Conservation (phyloP, 2,797 vertebrate genomes). For the Moxostoma hubbsi region DNA sequence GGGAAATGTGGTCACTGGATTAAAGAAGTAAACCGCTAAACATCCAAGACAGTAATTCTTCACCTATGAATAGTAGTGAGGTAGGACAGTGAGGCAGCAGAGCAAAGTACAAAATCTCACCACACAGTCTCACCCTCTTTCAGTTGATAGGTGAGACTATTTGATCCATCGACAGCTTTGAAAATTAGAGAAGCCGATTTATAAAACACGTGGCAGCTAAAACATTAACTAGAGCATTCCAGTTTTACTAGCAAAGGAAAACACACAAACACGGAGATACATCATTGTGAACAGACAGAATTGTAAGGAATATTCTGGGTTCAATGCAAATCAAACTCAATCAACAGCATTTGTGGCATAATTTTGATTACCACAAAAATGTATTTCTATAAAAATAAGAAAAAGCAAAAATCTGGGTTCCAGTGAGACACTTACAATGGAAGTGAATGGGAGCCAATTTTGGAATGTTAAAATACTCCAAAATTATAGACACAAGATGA, state of each 20-base stretch:
- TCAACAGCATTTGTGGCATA: too few relatives aligned
- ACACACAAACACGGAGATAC: conserved; percentile 20
- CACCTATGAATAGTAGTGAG: conserved; percentile 13
- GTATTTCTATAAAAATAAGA: too few relatives aligned
- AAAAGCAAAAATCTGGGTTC: too few relatives aligned
- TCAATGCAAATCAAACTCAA: too few relatives aligned
- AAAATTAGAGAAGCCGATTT: conserved; percentile 83
- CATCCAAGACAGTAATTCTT: conserved; percentile 17
- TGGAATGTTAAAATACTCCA: too few relatives aligned
- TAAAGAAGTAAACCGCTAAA: conserved; percentile 57
- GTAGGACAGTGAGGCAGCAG: conserved; percentile 48
- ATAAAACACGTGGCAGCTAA: conserved; percentile 74
- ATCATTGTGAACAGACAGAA: not conserved
- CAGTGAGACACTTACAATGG: too few relatives aligned
- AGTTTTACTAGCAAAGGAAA: conserved; percentile 28
- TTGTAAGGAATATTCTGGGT: too few relatives aligned
- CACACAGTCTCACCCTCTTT: conserved; percentile 68
- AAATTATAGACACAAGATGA: too few relatives aligned
- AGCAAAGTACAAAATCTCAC: conserved; percentile 73
- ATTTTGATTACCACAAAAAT: too few relatives aligned
- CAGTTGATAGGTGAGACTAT: conserved; percentile 73
- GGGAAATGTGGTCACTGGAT: conserved; percentile 43
- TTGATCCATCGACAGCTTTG: conserved; percentile 74
- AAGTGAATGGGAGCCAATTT: too few relatives aligned
- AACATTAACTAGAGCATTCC: conserved; percentile 83